A percentile compares a stretch with the other conserved stretches of the same genome.
Conservation (phyloP, 2,113 vertebrate species). For the Vulpes ferrilata region DNA sequence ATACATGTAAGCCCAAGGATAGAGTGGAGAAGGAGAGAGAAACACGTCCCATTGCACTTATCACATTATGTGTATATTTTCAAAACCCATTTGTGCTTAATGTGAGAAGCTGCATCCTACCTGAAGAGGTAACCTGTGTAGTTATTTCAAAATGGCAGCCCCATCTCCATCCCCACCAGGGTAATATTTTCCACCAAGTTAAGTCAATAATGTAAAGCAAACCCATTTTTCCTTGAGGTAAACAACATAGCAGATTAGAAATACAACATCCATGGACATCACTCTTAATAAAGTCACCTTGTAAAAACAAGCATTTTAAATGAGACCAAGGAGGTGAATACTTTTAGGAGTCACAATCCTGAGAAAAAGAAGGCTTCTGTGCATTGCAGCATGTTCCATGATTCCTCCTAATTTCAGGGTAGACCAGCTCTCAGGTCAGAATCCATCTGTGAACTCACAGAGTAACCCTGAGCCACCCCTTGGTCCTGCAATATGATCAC, state of each 20-base stretch:
- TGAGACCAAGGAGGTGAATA: not conserved
- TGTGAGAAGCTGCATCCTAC: not conserved
- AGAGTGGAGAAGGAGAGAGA: not conserved
- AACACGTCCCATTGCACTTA: too few relatives aligned
- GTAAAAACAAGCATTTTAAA: not conserved
- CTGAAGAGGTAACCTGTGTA: not conserved
- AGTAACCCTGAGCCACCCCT: fast-evolving
- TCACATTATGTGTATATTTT: not conserved
- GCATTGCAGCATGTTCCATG: fast-evolving
- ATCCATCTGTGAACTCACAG: not conserved
- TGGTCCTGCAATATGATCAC: not conserved
- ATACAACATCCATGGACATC: not conserved
- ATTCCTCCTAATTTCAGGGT: not conserved
- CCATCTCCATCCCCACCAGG: not conserved
- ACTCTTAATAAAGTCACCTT: not conserved
- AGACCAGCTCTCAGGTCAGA: not conserved
- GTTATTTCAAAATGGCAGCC: not conserved
- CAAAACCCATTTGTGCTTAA: not conserved
- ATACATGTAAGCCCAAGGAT: not conserved
- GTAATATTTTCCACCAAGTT: not conserved
- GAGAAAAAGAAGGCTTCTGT: not conserved
- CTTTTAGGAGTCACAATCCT: not conserved
- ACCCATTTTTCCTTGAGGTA: not conserved
- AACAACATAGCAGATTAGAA: not conserved
- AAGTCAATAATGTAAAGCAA: not conserved